A percentile compares a stretch with the other conserved stretches of the same genome.
Conservation (phyloP, 2,113 vertebrate species). For the Lycaon pictus region DNA sequence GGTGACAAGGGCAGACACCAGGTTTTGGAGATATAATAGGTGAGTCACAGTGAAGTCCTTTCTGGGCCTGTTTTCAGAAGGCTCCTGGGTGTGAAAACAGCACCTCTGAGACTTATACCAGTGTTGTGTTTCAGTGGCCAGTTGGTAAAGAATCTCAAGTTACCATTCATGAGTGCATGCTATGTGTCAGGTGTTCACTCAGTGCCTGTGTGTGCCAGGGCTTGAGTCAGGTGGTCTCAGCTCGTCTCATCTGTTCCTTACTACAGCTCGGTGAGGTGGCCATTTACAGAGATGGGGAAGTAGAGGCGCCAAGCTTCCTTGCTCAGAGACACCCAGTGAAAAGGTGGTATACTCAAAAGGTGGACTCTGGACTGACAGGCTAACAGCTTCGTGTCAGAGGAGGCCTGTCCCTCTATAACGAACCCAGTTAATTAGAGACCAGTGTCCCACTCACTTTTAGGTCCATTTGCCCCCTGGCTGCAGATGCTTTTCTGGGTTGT, state of each 20-base stretch:
- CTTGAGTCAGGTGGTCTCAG: not conserved
- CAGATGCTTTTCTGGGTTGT: not conserved
- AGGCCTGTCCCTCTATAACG: not conserved
- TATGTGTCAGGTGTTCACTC: too few relatives aligned
- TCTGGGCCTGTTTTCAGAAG: not conserved
- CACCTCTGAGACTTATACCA: not conserved
- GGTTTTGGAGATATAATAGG: not conserved
- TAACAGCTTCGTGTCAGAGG: not conserved
- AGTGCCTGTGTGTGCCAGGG: not conserved
- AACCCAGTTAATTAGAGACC: not conserved
- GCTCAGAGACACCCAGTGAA: not conserved
- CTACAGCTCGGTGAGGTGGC: not conserved
- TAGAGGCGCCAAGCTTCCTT: not conserved
- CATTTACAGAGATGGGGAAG: not conserved
- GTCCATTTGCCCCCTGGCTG: too few relatives aligned
- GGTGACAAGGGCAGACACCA: not conserved
- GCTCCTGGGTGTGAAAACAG: not conserved
- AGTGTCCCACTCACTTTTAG: not conserved
- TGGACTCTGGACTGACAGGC: not conserved
- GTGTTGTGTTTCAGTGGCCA: not conserved
- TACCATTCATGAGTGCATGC: not conserved
- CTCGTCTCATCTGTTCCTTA: not conserved
- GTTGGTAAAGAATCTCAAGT: not conserved
- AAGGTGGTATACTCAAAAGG: not conserved
- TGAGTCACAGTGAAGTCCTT: not conserved